A percentile compares a stretch with the other conserved stretches of the same genome.
Conservation (phyloP, 2,797 vertebrate genomes). For the Rhadinocentrus ornatus region DNA sequence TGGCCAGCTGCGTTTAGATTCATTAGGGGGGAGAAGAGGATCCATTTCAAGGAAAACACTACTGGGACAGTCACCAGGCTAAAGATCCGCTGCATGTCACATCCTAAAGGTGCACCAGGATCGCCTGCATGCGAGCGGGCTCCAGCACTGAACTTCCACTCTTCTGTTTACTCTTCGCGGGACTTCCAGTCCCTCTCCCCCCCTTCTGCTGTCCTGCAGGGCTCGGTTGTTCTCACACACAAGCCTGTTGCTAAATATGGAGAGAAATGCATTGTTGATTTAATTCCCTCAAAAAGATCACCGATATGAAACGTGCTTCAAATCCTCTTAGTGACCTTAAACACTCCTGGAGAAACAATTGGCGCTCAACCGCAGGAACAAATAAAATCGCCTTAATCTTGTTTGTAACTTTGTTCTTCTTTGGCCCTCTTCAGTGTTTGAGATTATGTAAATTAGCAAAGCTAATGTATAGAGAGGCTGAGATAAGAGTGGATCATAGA, state of each 20-base stretch:
- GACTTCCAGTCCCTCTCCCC: constrained; percentile 39
- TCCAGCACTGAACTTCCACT: constrained; percentile 56
- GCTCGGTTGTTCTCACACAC: constrained; percentile 48
- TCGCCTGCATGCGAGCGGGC: constrained; percentile 43
- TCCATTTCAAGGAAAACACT: constrained; percentile 98
- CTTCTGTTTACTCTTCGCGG: constrained; percentile 65
- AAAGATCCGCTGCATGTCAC: constrained; percentile 89
- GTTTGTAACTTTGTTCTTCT: constrained; percentile 88
- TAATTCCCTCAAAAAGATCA: constrained; percentile 82
- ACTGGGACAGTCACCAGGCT: constrained; percentile 91
- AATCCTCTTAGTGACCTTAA: constrained; percentile 88
- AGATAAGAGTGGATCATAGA: constrained; percentile 75
- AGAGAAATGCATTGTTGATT: constrained; percentile 76
- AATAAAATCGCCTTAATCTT: constrained; percentile 87
- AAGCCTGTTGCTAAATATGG: constrained; percentile 78
- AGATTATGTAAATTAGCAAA: constrained; percentile 79
- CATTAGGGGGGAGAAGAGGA: constrained; percentile 90
- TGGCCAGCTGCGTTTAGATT: constrained; percentile 97
- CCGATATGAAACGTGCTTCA: constrained; percentile 85
- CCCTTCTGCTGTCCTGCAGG: constrained; percentile 47
- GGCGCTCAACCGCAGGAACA: constrained; percentile 80
- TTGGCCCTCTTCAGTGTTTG: constrained; percentile 78
- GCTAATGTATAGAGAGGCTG: constrained; percentile 70
- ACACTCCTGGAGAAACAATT: constrained; percentile 88
- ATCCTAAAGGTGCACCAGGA: constrained; percentile 87